Base-by-base conservation (phyloP, 2,888 invertebrate genomes). In the Strigamia maritima region DNA sequence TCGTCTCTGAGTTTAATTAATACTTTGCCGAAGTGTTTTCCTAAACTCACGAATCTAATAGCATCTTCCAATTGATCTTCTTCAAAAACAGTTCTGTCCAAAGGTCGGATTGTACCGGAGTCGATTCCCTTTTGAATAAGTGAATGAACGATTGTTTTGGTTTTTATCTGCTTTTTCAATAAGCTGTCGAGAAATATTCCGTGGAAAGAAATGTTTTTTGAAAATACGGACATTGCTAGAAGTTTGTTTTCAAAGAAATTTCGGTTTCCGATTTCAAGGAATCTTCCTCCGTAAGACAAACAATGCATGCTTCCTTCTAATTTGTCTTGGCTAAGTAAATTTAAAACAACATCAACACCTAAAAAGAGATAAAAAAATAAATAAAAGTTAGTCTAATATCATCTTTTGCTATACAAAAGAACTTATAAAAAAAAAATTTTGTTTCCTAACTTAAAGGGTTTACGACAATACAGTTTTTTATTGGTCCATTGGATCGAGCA, bases 21-120 rank as follows among this genome's bases (percentile, higher is more conserved):
- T 77, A 98, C 98, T 89, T 98, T 98, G 83, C 98, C 98, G 84
- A 98, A 95, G 87, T 98, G 98, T 86, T 95, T 95, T 81, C 98
- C 98, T 10, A 95, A 92, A 19, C 97, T 98, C 96, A 98, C 98
- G 87, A 90, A 96, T 82, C 90, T 85, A 90, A 97, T 97, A 1
- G 97, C 96, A 85, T 93, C 92, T 86, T 98, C 98, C 28, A 95
- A 90, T 88, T 97, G 94, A 83, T 91, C 90, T 84, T 93, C 93
- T 40, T 90, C 89, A 86, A 93, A 99, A 2, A 95, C 92, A 6
- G 95, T 94, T 75, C 91, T 90, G n/a, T 94, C 94, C 79, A 99
- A 89, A 24, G 98, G 98, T 60, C 90, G 89, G 22, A 99, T 97
- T 75, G 94, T 95, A 12, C 98, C 98, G 82, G 86, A 90, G 81